Base-by-base conservation (phyloP, 35 echinoderm and acorn worm genomes). In the Strongylocentrotus purpuratus region DNA sequence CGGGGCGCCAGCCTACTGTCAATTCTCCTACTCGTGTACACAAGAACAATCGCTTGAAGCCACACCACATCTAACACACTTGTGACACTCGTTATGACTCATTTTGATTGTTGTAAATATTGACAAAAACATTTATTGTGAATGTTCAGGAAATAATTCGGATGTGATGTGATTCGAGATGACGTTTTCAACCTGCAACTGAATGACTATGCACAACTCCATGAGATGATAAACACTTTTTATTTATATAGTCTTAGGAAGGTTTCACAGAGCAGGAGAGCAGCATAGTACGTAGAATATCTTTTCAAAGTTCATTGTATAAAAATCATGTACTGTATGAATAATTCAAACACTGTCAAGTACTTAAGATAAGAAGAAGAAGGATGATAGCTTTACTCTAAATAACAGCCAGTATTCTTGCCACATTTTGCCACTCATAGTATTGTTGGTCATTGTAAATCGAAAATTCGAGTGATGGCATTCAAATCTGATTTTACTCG, bases 11-110 rank as follows among this genome's bases (percentile, higher is more conserved):
- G 33, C 47, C 11, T 93, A 93, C 48, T 93, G 91, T 46, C 91
- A 93, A 58, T 93, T 93, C 28, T 93, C 91, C 10, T 93, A 93
- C 48, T 93, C 91, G 17, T 93, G 91, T 93, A 93, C 91, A 31
- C 91, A 93, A 93, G 91, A 93, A 93, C 91, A 93, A 93, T 93
- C 91, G 15, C 48, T 93, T 15, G 91, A 93, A 58, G 91, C 91
- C 0, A 93, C 91, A 5, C 91, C 91, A 28, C 91, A 93, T 93
- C 48, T 93, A 93, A 93, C 91, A 13, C 91, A 93, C 91, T 89
- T 89, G 87, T 89, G 87, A 89, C 20, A 78, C 65, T 78, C 65
- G 20, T 22, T 31, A 78, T 78, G 65, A 28, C 65, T 8, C n/a
- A 78, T 70, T 70, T 59, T 59, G 52, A 70, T 78, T 55, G 65